Base-by-base conservation (phyloP, 2,797 vertebrate species). In the Lagodon rhomboides region DNA sequence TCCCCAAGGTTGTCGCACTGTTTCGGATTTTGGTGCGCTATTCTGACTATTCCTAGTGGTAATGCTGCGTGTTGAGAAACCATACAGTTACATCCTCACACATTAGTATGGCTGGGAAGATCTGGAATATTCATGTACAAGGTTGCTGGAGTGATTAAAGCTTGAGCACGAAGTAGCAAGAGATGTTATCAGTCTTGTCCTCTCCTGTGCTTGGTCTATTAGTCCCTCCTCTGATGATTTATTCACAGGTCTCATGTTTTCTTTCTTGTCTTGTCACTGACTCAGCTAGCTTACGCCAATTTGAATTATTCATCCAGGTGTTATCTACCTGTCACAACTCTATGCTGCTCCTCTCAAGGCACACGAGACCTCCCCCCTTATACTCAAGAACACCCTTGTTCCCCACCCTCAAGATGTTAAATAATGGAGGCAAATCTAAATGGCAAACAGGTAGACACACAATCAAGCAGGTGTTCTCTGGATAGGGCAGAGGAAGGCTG, bases 291-390 rank as follows among this genome's bases (percentile, higher is more conserved):
- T 90, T 84, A 85, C 79, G 74, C 84, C 88, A 92, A 73, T 89
- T 92, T 94, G 89, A 94, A 94, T 95, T 93, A 94, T 95, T 95
- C 90, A 94, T 94, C 84, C 84, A 86, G 83, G 87, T 92, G 92
- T 94, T 94, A 93, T 93, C 92, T 94, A 94, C 92, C 90, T 94
- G 92, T 94, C 94, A 94, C 87, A 90, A 89, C 78, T 83, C 72
- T 80, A 84, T 87, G 82, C 84, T 34, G 63, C 75, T 84, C 41
- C 75, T 79, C 80, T 88, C 75, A 66, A 71, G 77, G 66, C 85
- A 63, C 82, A 69, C 17, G 69, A 58, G 61, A 69, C 64, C 59
- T 49, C 47, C n/a, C 20, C 12, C 1, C 12, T 3, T 16, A 76
- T 80, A 85, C 73, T 68, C 67, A 66, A 63, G 55, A 53, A 69